Base-by-base conservation (phyloP, 2,113 vertebrate species). In the Semicossyphus pulcher region DNA sequence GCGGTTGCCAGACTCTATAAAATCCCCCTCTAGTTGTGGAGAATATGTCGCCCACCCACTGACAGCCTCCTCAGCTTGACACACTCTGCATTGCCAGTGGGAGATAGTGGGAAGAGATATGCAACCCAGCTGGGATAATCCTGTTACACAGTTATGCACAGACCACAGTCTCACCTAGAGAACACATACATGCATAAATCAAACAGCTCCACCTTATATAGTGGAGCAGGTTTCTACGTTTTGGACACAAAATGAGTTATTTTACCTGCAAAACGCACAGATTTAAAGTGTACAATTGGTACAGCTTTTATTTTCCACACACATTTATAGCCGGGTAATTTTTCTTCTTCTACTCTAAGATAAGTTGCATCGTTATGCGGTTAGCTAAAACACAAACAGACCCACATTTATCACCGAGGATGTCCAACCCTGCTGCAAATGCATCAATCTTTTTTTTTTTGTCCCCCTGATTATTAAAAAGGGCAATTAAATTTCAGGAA, bases 21-120 rank as follows among this genome's bases (percentile, higher is more conserved):
- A 91, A 91, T 87, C 84, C 84, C 84, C 86, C 84, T 86, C 81
- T 82, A 81, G 83, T 88, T 85, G 84, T 77, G 65, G 76, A 79
- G 83, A 87, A 83, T 84, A 81, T 89, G 86, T 89, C 72, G 77
- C 87, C 91, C 89, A 83, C 89, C 89, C 88, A 87, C 89, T 82
- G 87, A 87, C 79, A 84, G 83, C 75, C 83, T 87, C 83, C 86
- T 80, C 86, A 81, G 86, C 76, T 85, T 84, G 81, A 86, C 80
- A 84, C 67, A 74, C 85, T 80, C 81, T 62, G 78, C 76, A 79
- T 85, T 72, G 79, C 88, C 86, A 76, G 76, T 88, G 86, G 88
- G 87, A 90, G 87, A 90, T 82, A 70, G 76, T 85, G 74, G 62
- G 53, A 83, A 76, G 80, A 86, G 85, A 90, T 88, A 82, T 39